Evolutionary conservation across 2,888 invertebrate species (phyloP).

Genomic region (Dryomyza anilis): DNA sequence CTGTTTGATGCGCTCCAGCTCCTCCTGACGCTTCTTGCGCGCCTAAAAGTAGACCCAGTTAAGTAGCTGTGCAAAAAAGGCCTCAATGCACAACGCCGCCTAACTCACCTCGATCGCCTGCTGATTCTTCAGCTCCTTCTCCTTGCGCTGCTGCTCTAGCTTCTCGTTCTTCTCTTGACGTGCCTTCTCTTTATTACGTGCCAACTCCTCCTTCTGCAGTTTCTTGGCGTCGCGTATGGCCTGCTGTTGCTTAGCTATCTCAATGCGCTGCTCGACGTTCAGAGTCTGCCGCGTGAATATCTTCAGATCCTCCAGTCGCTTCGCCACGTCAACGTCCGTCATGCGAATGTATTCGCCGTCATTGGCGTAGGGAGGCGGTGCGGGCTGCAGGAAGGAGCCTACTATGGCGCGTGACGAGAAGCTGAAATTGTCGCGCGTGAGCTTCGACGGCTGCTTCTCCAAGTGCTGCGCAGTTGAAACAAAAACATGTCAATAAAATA

Average conservation of each 20-base stretch:
- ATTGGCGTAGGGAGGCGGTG: constrained; percentile 66
- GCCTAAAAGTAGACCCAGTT: constrained; percentile 66
- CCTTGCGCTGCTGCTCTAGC: constrained; percentile 80
- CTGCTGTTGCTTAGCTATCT: constrained; percentile 74
- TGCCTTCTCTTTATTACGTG: constrained; percentile 65
- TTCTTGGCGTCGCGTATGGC: constrained; percentile 78
- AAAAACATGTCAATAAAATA: no score
- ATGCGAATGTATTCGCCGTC: constrained; percentile 77
- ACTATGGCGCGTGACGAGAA: constrained; percentile 88
- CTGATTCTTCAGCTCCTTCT: constrained; percentile 81
- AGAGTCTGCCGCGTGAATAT: constrained; percentile 69
- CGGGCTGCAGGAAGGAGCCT: constrained; percentile 88
- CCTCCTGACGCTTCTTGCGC: constrained; percentile 84
- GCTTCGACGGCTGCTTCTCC: constrained; percentile 71
- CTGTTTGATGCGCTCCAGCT: constrained; percentile 80
- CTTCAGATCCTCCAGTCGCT: constrained; percentile 72
- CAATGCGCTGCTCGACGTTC: constrained; percentile 77
- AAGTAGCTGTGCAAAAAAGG: neutral
- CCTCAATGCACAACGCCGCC: neutral
- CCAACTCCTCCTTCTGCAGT: constrained; percentile 70
- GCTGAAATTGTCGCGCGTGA: constrained; percentile 87
- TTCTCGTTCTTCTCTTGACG: constrained; percentile 75
- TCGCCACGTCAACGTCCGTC: constrained; percentile 81
- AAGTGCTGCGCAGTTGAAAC: constrained; percentile 67
- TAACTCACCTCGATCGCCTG: constrained; percentile 84